Conservation (phyloP, 1,140 invertebrate species). For the Bombus superbus region DNA sequence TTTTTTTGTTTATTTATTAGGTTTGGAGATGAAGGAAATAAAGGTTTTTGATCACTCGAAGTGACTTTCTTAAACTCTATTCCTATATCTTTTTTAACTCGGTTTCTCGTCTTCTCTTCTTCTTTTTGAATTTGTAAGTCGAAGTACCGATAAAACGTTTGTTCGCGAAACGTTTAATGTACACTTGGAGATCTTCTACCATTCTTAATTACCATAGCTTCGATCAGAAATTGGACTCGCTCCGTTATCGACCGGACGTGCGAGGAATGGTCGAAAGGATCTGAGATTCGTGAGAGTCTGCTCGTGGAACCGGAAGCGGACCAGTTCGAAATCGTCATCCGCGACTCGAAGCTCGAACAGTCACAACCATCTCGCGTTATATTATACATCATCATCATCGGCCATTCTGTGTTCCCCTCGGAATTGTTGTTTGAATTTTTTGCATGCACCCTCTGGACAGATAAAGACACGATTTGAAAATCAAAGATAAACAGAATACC, state of each 20-base stretch:
- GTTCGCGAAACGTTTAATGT: background rate
- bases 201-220: background rate
- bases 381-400: constrained; percentile 20
- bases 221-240: background rate
- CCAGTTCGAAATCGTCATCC: too few species aligned
- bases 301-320: background rate
- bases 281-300: background rate
- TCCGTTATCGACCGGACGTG: background rate
- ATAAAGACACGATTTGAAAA: background rate
- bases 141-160: background rate
- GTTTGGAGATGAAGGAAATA: background rate
- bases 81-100: background rate
- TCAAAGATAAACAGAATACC: constrained; percentile 15
- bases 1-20: background rate
- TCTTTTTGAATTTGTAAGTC: background rate
- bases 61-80: background rate
- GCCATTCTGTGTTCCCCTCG: constrained; percentile 40
- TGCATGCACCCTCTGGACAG: constrained; percentile 60
- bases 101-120: background rate
- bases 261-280: background rate
- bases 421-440: constrained; percentile 64
- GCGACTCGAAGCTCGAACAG: background rate
- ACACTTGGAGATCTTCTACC: background rate
- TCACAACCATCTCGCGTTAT: background rate
- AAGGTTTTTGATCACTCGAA: background rate